Percentiles rank a stretch among this genome's conserved stretches.
These are phyloP conservation scores for Macrocentrus cingulum DNA, from an alignment of 1,140 invertebrate species.

Conservation along the genomic window DNA sequence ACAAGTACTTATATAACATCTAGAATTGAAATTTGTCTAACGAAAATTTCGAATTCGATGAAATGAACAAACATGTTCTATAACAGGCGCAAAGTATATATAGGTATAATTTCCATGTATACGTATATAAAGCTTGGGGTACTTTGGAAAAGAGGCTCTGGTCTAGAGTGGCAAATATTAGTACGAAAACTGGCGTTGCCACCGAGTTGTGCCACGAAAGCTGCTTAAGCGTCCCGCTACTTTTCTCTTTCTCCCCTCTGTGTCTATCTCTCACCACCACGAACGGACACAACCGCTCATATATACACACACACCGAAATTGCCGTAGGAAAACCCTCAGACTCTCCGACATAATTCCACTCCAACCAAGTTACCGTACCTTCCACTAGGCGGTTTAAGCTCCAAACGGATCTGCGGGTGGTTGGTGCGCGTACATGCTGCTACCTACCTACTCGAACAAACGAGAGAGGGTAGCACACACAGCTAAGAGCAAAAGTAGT, in stretches of 20 bases:
- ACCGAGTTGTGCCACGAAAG: slow-evolving; percentile 51
- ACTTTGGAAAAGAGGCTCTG: slow-evolving; percentile 25
- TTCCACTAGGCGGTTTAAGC: slow-evolving; percentile 42
- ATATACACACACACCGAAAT: not conserved
- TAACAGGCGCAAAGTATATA: too few relatives aligned
- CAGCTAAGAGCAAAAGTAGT: not conserved
- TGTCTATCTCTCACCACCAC: slow-evolving; percentile 34
- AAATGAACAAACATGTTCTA: too few relatives aligned
- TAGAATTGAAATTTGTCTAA: too few relatives aligned
- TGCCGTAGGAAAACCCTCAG: not conserved
- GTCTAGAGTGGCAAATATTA: slow-evolving; percentile 59
- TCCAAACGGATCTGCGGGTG: slow-evolving; percentile 38
- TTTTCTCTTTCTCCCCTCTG: not conserved
- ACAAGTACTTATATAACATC: too few relatives aligned
- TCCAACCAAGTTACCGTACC: slow-evolving; percentile 38
- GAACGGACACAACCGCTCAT: not conserved
- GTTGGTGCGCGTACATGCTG: not conserved
- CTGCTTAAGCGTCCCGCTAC: slow-evolving; percentile 51
- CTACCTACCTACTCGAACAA: not conserved
- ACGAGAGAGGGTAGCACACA: not conserved
- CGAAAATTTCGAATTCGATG: too few relatives aligned
- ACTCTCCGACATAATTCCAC: slow-evolving; percentile 42
- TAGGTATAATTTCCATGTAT: too few relatives aligned
- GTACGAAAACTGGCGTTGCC: slow-evolving; percentile 53
- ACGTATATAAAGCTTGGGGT: not conserved